These are phyloP conservation scores for Eilema sororculum DNA, from an alignment of 2,888 invertebrate genomes.

Conservation along the genomic window DNA sequence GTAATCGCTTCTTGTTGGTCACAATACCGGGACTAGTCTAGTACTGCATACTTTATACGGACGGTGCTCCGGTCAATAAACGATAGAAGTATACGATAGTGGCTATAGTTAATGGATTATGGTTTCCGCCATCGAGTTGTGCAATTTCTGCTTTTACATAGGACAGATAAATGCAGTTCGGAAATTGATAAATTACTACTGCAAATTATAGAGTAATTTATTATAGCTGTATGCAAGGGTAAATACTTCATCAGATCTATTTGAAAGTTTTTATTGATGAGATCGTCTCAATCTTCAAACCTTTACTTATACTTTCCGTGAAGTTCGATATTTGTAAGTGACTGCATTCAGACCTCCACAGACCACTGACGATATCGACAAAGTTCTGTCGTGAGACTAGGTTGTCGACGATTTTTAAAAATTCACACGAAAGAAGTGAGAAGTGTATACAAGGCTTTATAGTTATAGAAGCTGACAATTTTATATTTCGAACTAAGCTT, in stretches of 20 bases:
- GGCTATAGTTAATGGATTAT: constrained; percentile 15
- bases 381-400: no score
- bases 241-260: neutral
- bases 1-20: neutral
- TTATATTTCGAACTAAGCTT: neutral
- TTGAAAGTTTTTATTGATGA: neutral
- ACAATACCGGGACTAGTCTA: neutral
- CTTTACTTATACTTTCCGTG: no score
- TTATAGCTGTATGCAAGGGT: neutral
- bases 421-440: no score
- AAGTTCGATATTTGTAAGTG: no score
- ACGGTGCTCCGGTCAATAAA: neutral
- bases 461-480: no score
- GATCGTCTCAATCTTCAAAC: neutral
- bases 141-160: constrained; percentile 38
- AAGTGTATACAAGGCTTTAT: no score
- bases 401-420: no score
- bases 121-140: constrained; percentile 31
- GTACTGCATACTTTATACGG: neutral
- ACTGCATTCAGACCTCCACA: no score
- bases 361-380: no score
- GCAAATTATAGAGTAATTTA: neutral
- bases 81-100: neutral
- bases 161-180: constrained; percentile 20
- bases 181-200: constrained; percentile 28